These are phyloP conservation scores for Periophthalmodon schlosseri DNA, from an alignment of 2,113 vertebrate genomes.

Conservation along the genomic window DNA sequence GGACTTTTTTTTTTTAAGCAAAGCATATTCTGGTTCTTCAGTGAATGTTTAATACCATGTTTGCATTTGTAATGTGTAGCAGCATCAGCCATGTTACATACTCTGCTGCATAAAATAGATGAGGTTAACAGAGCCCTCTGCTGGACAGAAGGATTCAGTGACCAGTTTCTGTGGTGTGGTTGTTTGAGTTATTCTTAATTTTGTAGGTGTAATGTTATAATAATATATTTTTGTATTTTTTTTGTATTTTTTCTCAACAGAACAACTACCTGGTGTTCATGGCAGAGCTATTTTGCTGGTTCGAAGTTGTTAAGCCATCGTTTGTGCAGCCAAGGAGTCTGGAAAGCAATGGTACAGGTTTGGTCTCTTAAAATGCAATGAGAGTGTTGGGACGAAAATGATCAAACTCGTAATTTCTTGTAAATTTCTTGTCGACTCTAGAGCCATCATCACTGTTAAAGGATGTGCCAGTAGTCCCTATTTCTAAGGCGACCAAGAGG, in stretches of 20 bases:
- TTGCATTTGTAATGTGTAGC: neutral
- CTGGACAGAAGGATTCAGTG: conserved; percentile 41
- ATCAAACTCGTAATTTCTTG: neutral
- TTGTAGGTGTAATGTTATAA: neutral
- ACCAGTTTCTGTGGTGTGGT: neutral
- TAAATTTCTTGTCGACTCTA: conserved; percentile 25
- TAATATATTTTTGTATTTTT: neutral
- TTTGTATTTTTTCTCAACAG: conserved; percentile 66
- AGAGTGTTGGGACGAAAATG: neutral
- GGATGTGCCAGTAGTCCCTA: conserved; percentile 76
- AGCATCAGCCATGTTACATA: neutral
- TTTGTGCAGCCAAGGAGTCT: conserved; percentile 89
- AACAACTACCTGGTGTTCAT: conserved; percentile 97
- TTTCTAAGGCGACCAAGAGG: conserved; percentile 83
- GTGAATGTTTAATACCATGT: neutral
- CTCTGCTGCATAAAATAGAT: neutral
- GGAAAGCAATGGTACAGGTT: conserved; percentile 73
- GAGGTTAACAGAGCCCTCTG: conserved; percentile 58
- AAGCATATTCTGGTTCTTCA: neutral
- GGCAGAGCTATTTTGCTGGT: conserved; percentile 98
- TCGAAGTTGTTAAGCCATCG: conserved; percentile 93
- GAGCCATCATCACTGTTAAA: conserved; percentile 72
- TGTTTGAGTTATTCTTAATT: neutral
- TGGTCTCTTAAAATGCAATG: neutral
- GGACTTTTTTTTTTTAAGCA: no score